A percentile compares a stretch with the other conserved stretches of the same genome.
Conservation (phyloP, 2,113 vertebrate species). For the Tor tambroides region DNA sequence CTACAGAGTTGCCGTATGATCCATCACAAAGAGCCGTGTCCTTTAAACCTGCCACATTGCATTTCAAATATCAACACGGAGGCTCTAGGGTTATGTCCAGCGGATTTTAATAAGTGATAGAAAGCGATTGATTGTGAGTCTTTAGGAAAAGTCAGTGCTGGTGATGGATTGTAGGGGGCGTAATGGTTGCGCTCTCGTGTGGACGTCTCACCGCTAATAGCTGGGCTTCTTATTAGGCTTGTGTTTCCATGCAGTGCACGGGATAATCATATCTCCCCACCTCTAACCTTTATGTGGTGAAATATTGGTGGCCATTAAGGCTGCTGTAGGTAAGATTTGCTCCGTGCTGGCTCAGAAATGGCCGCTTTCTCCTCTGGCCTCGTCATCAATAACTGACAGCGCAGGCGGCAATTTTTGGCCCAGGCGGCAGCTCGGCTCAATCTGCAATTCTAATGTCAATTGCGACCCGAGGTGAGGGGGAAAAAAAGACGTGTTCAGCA, state of each 20-base stretch:
- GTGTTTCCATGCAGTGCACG: conserved; percentile 50
- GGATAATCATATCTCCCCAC: conserved; percentile 61
- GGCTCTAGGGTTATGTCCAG: conserved; percentile 48
- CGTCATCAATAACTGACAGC: conserved; percentile 63
- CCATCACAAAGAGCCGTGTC: conserved; percentile 54
- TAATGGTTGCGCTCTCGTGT: conserved; percentile 50
- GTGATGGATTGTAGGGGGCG: conserved; percentile 58
- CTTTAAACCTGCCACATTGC: conserved; percentile 54
- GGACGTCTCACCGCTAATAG: conserved; percentile 41
- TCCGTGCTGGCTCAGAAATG: background rate
- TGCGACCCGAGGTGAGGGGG: conserved; percentile 41
- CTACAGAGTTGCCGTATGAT: conserved; percentile 50
- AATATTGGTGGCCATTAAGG: conserved; percentile 55
- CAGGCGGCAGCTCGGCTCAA: conserved; percentile 46
- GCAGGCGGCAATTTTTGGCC: conserved; percentile 52
- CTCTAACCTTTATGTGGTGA: conserved; percentile 57
- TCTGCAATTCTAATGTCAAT: conserved; percentile 64
- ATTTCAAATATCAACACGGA: conserved; percentile 53
- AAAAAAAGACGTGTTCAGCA: conserved; percentile 49
- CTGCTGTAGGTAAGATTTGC: conserved; percentile 54
- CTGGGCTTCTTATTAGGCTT: conserved; percentile 55
- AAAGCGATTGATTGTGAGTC: conserved; percentile 54
- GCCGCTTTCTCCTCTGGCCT: conserved; percentile 42
- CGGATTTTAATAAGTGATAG: conserved; percentile 58
- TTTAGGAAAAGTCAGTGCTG: conserved; percentile 52